Evolutionary conservation across 2,113 vertebrate species (phyloP).

Genomic region (Diphyllodes magnificus): DNA sequence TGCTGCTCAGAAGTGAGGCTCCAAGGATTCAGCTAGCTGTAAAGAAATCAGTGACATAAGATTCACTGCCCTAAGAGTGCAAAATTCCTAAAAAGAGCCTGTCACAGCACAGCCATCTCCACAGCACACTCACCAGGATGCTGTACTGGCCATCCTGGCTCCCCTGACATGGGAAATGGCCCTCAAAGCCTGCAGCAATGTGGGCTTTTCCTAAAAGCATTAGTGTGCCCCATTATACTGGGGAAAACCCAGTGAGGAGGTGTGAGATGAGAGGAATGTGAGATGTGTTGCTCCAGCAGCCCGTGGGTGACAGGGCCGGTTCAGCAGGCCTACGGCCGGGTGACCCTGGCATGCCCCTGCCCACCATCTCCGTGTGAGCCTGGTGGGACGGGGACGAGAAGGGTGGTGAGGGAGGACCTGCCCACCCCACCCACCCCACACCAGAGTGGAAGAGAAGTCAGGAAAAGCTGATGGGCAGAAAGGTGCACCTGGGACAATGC

Average conservation of each 20-base stretch:
- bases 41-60: not conserved
- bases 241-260: not conserved
- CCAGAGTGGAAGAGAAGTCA: rapidly evolving
- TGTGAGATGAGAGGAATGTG: not conserved
- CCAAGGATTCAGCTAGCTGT: rapidly evolving
- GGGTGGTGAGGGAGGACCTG: not conserved
- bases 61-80: not conserved
- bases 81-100: not conserved
- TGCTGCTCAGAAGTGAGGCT: not conserved
- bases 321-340: not conserved
- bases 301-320: rapidly evolving
- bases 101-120: not conserved
- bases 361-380: rapidly evolving
- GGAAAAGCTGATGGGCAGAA: not conserved
- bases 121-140: rapidly evolving
- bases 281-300: not conserved
- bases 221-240: not conserved
- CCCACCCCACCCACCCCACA: too few species aligned
- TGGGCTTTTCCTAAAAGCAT: not conserved
- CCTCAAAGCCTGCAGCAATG: not conserved
- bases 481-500: too few species aligned
- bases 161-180: not conserved
- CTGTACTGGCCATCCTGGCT: not conserved
- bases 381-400: not conserved
- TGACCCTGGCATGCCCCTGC: not conserved